These are phyloP conservation scores for Rhodinocichla rosea DNA, from an alignment of 2,113 vertebrate species.

Conservation along the genomic window DNA sequence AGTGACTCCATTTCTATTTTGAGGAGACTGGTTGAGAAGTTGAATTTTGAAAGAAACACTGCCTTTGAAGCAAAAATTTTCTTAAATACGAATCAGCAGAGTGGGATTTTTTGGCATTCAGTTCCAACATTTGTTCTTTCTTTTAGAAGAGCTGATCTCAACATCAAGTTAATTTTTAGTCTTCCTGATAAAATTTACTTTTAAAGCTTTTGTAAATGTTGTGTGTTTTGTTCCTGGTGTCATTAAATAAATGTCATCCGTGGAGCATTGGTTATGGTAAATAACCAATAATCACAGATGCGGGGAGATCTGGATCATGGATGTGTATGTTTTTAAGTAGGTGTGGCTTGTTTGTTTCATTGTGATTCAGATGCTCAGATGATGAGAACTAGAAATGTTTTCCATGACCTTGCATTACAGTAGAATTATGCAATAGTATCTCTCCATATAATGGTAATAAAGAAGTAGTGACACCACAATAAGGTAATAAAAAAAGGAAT, in stretches of 20 bases:
- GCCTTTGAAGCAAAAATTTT: background rate
- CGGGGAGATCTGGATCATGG: fast-evolving
- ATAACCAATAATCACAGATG: background rate
- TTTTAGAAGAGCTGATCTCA: background rate
- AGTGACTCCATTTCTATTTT: background rate
- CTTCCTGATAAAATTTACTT: background rate
- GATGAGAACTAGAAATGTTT: background rate
- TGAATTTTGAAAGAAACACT: background rate
- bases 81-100: background rate
- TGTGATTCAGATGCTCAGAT: background rate
- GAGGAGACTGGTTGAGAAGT: background rate
- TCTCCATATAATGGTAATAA: background rate
- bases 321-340: background rate
- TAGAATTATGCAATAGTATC: background rate
- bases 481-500: background rate
- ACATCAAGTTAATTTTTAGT: background rate
- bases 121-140: background rate
- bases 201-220: background rate
- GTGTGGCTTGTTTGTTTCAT: background rate
- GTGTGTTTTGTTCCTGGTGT: background rate
- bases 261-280: background rate
- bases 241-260: background rate
- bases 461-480: background rate
- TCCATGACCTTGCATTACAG: background rate
- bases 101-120: background rate